phyloP scores from a whole-genome alignment of 2,113 vertebrate species.

The Edolisoma coerulescens region DNA sequence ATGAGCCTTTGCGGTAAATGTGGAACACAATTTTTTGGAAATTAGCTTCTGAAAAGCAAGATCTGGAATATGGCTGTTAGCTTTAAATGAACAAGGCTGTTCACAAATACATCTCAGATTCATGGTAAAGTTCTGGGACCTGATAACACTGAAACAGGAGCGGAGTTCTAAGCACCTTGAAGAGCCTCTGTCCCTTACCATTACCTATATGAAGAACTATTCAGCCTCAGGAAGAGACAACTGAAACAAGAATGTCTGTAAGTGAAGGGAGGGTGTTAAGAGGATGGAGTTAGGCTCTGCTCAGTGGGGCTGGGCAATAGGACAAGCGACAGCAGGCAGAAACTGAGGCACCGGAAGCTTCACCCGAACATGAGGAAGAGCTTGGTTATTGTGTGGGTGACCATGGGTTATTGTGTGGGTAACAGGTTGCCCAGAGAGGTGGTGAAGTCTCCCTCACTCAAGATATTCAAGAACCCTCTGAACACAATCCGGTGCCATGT shows the following conservation, averaged over 20 bases:
- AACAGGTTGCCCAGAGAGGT: background rate
- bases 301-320: accelerated
- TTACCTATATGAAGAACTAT: background rate
- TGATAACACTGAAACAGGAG: background rate
- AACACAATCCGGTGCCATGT: background rate
- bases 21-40: background rate
- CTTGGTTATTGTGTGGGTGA: background rate
- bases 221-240: background rate
- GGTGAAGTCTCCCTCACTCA: background rate
- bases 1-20: background rate
- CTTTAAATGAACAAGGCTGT: background rate
- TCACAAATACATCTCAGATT: background rate
- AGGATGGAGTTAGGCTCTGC: background rate
- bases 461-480: background rate
- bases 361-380: background rate
- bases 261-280: background rate
- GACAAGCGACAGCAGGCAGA: background rate
- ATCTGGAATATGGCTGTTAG: background rate
- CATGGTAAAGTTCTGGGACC: background rate
- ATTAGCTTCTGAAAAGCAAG: background rate
- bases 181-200: background rate
- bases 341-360: background rate
- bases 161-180: background rate
- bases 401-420: background rate
- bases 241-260: background rate